Conservation (phyloP, 2,113 vertebrate genomes). For the Gopherus flavomarginatus region DNA sequence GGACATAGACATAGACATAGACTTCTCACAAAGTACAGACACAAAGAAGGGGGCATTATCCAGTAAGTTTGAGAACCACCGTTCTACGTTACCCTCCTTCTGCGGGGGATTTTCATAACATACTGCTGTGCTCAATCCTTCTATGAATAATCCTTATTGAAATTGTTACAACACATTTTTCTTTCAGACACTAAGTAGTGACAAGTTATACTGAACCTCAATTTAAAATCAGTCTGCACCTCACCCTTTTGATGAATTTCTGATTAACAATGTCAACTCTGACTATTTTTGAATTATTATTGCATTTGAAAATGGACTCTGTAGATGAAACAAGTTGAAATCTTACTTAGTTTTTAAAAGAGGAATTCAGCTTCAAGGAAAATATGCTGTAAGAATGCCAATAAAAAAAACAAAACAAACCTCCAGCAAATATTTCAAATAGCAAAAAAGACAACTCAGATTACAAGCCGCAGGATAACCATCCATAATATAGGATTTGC, state of each 20-base stretch:
- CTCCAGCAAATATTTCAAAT: not conserved
- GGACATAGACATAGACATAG: no score
- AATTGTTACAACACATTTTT: not conserved
- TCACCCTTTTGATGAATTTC: not conserved
- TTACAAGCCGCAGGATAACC: not conserved
- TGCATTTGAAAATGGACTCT: rapidly evolving
- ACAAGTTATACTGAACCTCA: not conserved
- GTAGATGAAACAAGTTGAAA: not conserved
- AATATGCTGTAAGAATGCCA: not conserved
- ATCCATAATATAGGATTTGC: rapidly evolving
- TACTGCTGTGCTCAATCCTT: not conserved
- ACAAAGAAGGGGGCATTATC: not conserved
- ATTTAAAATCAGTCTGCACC: rapidly evolving
- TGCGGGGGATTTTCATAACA: not conserved
- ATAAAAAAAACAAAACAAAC: not conserved
- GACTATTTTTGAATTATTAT: not conserved
- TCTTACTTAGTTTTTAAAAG: not conserved
- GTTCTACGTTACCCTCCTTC: not conserved
- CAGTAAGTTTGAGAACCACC: not conserved
- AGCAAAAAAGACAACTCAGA: not conserved
- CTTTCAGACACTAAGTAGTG: not conserved
- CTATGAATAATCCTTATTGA: not conserved
- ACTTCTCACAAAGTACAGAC: no score
- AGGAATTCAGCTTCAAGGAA: not conserved
- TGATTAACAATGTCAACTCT: not conserved